These are phyloP conservation scores for Aphodius sticticus DNA, from an alignment of 2,888 invertebrate species.

Conservation along the genomic window DNA sequence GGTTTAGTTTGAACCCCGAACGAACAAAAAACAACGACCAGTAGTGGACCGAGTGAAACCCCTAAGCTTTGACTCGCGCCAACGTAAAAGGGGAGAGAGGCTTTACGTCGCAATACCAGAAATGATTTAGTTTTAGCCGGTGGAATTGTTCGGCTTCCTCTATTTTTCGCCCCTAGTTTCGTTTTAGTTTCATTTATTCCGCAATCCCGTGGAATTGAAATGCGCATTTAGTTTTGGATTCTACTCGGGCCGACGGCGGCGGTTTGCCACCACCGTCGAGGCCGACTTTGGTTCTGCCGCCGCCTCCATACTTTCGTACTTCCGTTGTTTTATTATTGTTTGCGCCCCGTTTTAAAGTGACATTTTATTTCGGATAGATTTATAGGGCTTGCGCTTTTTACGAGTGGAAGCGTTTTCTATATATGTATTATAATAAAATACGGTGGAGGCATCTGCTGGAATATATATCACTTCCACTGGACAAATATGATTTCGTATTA, in stretches of 20 bases:
- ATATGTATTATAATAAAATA: no score
- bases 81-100: constrained; percentile 16
- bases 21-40: constrained; percentile 28
- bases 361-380: constrained; percentile 4
- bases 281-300: not conserved
- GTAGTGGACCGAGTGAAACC: not conserved
- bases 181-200: constrained; percentile 4
- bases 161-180: not conserved
- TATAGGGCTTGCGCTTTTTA: not conserved
- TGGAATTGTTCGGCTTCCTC: not conserved
- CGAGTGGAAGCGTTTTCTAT: not conserved
- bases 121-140: constrained; percentile 22
- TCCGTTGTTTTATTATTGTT: constrained; percentile 4
- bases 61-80: constrained; percentile 34
- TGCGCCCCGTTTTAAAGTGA: not conserved
- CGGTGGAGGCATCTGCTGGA: no score
- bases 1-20: constrained; percentile 36
- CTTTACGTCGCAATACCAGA: constrained; percentile 27
- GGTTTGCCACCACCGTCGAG: not conserved
- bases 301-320: not conserved
- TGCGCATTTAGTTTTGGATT: not conserved
- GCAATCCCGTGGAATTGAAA: constrained; percentile 4
- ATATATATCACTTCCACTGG: no score
- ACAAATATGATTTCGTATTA: no score
- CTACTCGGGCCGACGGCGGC: not conserved